These are phyloP conservation scores for Bombus pyrosoma DNA, from an alignment of 1,140 invertebrate species.

Conservation along the genomic window DNA sequence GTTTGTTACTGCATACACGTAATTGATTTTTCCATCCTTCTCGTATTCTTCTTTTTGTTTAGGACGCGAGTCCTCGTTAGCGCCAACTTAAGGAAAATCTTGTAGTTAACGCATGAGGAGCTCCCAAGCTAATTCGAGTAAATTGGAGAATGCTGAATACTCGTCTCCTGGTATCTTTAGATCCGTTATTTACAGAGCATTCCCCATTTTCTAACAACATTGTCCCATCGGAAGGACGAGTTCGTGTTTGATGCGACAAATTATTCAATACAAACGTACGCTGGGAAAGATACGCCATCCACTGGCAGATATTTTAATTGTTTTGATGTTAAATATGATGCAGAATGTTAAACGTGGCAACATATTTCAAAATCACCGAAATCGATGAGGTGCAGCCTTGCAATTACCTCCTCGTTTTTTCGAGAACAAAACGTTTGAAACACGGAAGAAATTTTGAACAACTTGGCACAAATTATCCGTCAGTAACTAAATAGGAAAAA, in stretches of 20 bases:
- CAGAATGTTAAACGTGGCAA: no score
- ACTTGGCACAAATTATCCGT: no score
- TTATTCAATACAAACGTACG: not conserved
- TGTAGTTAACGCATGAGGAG: not conserved
- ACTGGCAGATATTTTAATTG: not conserved
- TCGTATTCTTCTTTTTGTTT: not conserved
- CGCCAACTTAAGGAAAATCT: constrained; percentile 19
- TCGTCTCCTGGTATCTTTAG: not conserved
- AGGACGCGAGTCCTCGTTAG: not conserved
- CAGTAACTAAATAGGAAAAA: no score
- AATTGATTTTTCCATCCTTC: constrained; percentile 8
- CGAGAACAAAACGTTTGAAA: no score
- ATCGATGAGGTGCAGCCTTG: no score
- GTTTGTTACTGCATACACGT: constrained; percentile 1
- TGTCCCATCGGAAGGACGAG: no score
- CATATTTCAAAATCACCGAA: no score
- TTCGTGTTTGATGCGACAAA: not conserved
- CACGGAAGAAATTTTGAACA: no score
- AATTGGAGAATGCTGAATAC: not conserved
- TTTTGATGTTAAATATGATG: not conserved
- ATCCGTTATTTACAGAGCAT: constrained; percentile 36
- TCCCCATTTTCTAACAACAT: not conserved
- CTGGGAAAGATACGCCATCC: no score
- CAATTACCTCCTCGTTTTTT: no score
- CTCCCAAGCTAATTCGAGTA: not conserved